These are phyloP conservation scores for Nephrotoma flavescens DNA, from an alignment of 2,888 invertebrate species.

Conservation along the genomic window DNA sequence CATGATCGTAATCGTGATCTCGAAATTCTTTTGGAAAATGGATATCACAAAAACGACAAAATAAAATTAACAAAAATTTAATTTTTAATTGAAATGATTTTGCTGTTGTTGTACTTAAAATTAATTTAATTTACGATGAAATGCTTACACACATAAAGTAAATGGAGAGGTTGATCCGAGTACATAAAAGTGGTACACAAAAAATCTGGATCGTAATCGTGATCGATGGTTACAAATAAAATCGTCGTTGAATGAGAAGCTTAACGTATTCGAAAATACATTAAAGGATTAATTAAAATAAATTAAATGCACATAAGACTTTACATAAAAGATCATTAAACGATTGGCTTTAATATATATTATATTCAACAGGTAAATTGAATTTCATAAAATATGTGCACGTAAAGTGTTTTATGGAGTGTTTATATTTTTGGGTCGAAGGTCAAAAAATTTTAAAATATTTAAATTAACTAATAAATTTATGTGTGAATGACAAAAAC, in stretches of 20 bases:
- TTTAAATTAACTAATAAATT: neutral
- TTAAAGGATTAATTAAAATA: neutral
- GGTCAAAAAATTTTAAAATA: neutral
- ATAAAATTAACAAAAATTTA: neutral
- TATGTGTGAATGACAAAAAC: neutral
- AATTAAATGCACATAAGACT: neutral
- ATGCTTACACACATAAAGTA: neutral
- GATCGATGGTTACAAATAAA: neutral
- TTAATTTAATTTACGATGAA: neutral
- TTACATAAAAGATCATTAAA: no score
- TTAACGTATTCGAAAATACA: neutral
- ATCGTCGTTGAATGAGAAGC: neutral
- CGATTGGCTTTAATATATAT: no score
- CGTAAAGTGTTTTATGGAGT: neutral
- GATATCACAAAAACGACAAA: neutral
- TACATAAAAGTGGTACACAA: neutral
- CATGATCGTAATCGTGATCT: neutral
- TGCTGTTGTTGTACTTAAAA: neutral
- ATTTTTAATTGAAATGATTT: neutral
- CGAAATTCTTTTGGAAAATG: neutral
- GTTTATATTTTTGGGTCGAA: neutral
- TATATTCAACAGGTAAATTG: no score
- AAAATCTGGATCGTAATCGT: neutral
- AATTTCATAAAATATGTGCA: neutral
- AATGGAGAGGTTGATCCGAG: neutral